Base-by-base conservation (phyloP, 2,888 invertebrate genomes). In the Melieria crassipennis region DNA sequence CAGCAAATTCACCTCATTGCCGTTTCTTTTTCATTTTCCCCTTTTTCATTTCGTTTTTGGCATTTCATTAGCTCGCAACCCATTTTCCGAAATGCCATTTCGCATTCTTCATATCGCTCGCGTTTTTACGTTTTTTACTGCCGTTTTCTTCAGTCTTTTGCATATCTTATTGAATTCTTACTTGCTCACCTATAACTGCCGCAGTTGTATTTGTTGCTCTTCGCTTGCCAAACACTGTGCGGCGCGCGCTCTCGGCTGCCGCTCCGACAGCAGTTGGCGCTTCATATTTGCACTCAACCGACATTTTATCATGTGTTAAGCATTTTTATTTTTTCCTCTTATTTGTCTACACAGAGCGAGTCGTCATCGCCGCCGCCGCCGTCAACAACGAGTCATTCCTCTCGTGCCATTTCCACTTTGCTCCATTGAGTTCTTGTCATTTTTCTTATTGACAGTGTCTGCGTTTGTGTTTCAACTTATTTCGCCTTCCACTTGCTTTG, bases 101-200 rank as follows among this genome's bases (percentile, higher is more conserved):
- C n/a, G 30, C 50, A 55, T 70, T 52, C 46, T 63, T 65, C 56
- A 60, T 65, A 57, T 57, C 47, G 42, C n/a, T 57, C 48, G 11
- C 57, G n/a, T 42, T 5, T 30, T n/a, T 57, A 45, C 10, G 7
- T 47, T n/a, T 30, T 46, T 55, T 11, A 11, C 4, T 64, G 16
- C 42, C 30, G 42, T 46, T 30, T 62, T 52, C 11, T 46, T 55
- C 50, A 11, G 4, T 45, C 13, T 47, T 66, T 48, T 70, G 48
- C 48, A 62, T 72, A 71, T 72, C 75, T 75, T 72, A 72, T 71
- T 71, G 69, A 76, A 73, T 72, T 75, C 74, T 75, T 78, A 74
- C 74, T 74, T 73, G 66, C 70, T 71, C 77, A 73, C n/a, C 65
- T 7, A 55, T 58, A 7, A n/a, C 11, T 43, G 4, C 60, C 43